Evolutionary conservation across 1,140 invertebrate species (phyloP).

Genomic region (Sesamia nonagrioides): DNA sequence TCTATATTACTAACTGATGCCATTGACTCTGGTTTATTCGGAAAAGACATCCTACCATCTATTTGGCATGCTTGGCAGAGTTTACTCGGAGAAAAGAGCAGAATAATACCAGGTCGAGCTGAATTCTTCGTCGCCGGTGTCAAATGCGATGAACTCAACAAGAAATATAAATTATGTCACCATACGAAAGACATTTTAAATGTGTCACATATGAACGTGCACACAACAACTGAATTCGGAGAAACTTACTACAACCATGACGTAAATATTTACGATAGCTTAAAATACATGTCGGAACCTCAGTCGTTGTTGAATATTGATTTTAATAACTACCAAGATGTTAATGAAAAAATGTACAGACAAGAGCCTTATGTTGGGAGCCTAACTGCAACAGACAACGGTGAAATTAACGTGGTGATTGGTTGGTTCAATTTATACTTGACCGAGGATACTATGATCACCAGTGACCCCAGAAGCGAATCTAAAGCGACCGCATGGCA

Average conservation of each 20-base stretch:
- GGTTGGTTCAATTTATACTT: conserved; percentile 91
- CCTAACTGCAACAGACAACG: neutral
- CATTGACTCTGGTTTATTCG: conserved; percentile 7
- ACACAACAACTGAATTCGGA: neutral
- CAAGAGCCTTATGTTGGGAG: neutral
- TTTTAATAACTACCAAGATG: conserved; percentile 17
- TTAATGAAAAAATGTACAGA: neutral
- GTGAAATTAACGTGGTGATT: conserved; percentile 88
- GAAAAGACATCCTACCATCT: conserved; percentile 1
- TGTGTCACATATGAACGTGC: neutral
- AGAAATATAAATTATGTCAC: conserved; percentile 1
- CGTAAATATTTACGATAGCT: neutral
- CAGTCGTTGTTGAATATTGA: neutral
- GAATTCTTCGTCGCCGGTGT: conserved; percentile 18
- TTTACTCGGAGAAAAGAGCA: neutral
- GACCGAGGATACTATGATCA: conserved; percentile 88
- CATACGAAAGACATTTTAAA: neutral
- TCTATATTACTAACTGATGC: conserved; percentile 16
- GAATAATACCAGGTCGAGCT: conserved; percentile 14
- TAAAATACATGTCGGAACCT: conserved; percentile 14
- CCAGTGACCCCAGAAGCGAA: conserved; percentile 63
- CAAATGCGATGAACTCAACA: conserved; percentile 1
- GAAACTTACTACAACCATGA: conserved; percentile 18
- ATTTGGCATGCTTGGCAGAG: conserved; percentile 18
- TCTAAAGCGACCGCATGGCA: neutral